These are phyloP conservation scores for Thermophis baileyi DNA, from an alignment of 2,113 vertebrate genomes.

Conservation along the genomic window DNA sequence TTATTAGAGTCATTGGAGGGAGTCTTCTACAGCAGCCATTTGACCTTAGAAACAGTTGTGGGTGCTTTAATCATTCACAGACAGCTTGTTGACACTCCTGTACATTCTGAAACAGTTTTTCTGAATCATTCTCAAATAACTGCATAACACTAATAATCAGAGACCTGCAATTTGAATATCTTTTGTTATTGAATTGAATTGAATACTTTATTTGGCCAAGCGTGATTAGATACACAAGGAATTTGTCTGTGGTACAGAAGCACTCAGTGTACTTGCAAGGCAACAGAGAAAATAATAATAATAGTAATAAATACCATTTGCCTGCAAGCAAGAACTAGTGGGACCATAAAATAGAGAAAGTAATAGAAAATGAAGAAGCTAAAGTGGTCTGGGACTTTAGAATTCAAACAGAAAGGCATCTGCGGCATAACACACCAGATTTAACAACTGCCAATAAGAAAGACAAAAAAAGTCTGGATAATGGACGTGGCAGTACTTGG, in stretches of 20 bases:
- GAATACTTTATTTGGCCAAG: neutral
- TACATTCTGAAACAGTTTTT: neutral
- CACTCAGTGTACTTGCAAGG: neutral
- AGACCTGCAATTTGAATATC: neutral
- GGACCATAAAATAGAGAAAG: neutral
- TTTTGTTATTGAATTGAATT: neutral
- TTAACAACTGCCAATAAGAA: neutral
- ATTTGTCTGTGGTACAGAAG: neutral
- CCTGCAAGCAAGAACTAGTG: neutral
- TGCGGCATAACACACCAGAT: neutral
- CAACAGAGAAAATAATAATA: neutral
- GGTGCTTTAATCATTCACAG: neutral
- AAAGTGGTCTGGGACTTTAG: neutral
- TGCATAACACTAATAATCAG: neutral
- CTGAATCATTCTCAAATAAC: neutral
- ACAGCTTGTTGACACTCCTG: neutral
- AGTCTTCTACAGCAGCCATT: neutral
- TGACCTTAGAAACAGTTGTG: neutral
- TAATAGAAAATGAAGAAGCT: neutral
- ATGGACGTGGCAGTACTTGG: neutral
- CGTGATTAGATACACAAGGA: neutral
- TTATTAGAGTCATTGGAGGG: neutral
- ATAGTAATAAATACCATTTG: neutral
- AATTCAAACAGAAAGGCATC: neutral
- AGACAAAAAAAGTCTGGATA: neutral